Evolutionary conservation across 2,888 invertebrate genomes (phyloP), one percentile per base, ranked within the genome.

Genomic region (Eupithecia dodoneata): DNA sequence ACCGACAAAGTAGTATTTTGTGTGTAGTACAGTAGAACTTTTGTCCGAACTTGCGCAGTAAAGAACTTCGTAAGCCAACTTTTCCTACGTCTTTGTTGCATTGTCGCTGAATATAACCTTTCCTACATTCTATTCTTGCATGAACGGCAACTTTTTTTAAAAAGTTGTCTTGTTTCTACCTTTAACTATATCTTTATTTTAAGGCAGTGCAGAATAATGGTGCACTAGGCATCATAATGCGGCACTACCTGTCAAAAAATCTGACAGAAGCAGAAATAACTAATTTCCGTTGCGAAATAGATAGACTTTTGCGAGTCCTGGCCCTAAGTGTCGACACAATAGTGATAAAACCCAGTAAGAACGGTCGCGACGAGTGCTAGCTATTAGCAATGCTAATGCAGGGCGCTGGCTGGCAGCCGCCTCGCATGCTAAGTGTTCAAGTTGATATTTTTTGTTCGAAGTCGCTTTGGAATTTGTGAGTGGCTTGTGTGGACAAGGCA

Each of bases 361-460:
- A 67, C 67, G 67, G 67, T 42, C 67, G 73, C 79, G 78, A 81
- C 82, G 83, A 81, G 77, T 81, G 83, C 79, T 81, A 83, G 82
- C 84, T 87, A 92, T 93, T 93, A 92, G 90, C 89, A 91, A 87
- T 92, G 91, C 91, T 90, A 92, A 92, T 93, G 82, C 79, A 70
- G 83, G 83, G 85, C 86, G 84, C 89, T 81, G 80, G 70, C 67
- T 76, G 73, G 55, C 55, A 59, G n/a, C 81, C 82, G 79, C 82
- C 81, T 73, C 74, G 80, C 84, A 86, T 87, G 84, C 83, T 87
- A 88, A 87, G 85, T 86, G 85, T 76, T 82, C 83, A 84, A 69
- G 69, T 85, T 85, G 85, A 88, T 87, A 87, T 87, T 87, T 86
- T 83, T 86, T 83, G 75, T 76, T 72, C 65, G 66, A 63, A 71